Conservation (phyloP, 2,797 vertebrate genomes). For the Acanthornis magna region DNA sequence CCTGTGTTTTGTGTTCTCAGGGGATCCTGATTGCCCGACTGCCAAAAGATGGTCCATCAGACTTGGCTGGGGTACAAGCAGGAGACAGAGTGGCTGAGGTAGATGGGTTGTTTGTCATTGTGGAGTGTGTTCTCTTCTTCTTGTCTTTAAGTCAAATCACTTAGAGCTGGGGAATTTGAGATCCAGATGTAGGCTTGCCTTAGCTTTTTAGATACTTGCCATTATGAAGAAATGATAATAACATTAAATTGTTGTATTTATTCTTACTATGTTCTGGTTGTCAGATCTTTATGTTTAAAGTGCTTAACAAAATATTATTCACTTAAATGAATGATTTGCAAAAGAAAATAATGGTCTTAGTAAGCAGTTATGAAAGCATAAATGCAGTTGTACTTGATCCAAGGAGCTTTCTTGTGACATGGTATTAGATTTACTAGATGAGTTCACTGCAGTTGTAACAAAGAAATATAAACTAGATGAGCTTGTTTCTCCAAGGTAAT, state of each 20-base stretch:
- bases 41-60: slow-evolving; percentile 74
- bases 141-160: neutral
- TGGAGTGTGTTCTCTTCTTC: neutral
- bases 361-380: neutral
- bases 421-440: neutral
- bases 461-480: neutral
- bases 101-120: neutral
- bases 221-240: neutral
- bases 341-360: neutral
- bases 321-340: neutral
- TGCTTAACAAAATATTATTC: neutral
- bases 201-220: neutral
- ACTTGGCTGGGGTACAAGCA: slow-evolving; percentile 77
- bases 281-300: neutral
- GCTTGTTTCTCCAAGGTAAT: neutral
- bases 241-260: neutral
- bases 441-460: neutral
- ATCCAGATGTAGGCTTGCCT: neutral
- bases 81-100: slow-evolving; percentile 81
- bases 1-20: slow-evolving; percentile 65
- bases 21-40: slow-evolving; percentile 80
- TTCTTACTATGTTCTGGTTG: neutral
- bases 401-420: neutral
- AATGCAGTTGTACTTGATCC: neutral
- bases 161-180: neutral